phyloP scores from a whole-genome alignment of 2,888 invertebrate species.

The Mythimna ferrago region DNA sequence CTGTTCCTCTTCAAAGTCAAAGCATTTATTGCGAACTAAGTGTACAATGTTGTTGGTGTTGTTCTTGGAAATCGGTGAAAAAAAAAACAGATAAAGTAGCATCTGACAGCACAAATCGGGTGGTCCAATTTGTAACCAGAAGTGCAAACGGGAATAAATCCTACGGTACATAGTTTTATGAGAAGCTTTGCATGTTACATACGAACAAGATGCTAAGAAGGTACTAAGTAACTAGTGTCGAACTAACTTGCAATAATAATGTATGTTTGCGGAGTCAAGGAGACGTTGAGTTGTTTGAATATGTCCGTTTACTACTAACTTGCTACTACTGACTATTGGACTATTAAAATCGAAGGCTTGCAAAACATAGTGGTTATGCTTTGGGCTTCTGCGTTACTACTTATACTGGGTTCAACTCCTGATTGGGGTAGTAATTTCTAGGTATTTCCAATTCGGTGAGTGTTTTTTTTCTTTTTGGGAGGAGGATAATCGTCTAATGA shows the following conservation, averaged over 20 bases:
- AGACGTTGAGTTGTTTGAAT: constrained; percentile 36
- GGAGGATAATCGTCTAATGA: no score
- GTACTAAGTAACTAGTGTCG: constrained; percentile 37
- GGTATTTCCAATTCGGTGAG: no score
- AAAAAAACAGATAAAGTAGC: constrained; percentile 4
- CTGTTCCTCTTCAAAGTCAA: no score
- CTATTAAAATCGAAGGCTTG: constrained; percentile 2
- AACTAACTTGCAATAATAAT: constrained; percentile 33
- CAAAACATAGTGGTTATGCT: background rate
- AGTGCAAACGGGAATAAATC: constrained; percentile 34
- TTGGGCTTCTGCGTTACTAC: background rate
- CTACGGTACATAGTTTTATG: constrained; percentile 38
- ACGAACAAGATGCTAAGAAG: constrained; percentile 41
- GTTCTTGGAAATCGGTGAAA: no score
- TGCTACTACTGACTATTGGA: constrained; percentile 6
- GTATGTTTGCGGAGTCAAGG: constrained; percentile 29
- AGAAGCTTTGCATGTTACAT: constrained; percentile 29
- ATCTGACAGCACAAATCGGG: constrained; percentile 10
- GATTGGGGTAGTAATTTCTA: background rate
- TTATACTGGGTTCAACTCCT: background rate
- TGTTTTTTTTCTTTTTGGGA: no score
- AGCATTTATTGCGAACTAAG: no score
- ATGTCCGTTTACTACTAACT: constrained; percentile 4
- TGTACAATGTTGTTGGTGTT: no score
- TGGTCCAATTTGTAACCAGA: constrained; percentile 46